Base-by-base conservation (phyloP, 2,113 vertebrate genomes). In the Connochaetes taurinus region DNA sequence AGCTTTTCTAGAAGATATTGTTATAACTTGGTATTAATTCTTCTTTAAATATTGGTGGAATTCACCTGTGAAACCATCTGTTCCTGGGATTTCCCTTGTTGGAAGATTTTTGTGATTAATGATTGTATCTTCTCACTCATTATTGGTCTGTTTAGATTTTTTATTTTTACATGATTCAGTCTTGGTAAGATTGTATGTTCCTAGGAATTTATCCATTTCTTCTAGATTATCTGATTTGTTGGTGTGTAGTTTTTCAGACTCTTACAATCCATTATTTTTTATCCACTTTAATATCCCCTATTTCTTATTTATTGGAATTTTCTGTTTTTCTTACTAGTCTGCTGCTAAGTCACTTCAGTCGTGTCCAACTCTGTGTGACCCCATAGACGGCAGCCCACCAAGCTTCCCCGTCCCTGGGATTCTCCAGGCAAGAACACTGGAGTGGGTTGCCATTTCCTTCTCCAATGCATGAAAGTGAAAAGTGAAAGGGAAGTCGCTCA, bases 291-390 rank as follows among this genome's bases (percentile, higher is more conserved):
- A 50, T 52, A 43, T 67, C 45, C 64, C 45, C 7, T 87, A 8
- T 52, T 52, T 36, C 17, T 86, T 85, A 84, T 62, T 47, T 47
- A 1, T 21, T n/a, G 11, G 58, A 87, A 58, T 87, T 31, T 33
- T 40, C 14, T 5, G 3, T 8, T 55, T 36, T 84, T 83, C 52
- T 58, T 29, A 58, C 5, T 29, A 25, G 55, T 57, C 50, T 50
- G 13, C 50, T 50, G 50, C 13, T 50, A 50, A 50, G 50, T 50
- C 1, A 12, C 50, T 50, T 50, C 50, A 14, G 50, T 50, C 13
- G 1, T 14, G 50, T 50, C 50, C 1, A 0, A 50, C 13, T 0
- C 47, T 50, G 47, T 50, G 47, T 1, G 0, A 50, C 47, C 47
- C 47, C 47, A 50, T 3, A 50, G 47, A 50, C 0, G 50, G 50